phyloP scores from a whole-genome alignment of 2,888 invertebrate species.

The Rotaria magnacalcarata region DNA sequence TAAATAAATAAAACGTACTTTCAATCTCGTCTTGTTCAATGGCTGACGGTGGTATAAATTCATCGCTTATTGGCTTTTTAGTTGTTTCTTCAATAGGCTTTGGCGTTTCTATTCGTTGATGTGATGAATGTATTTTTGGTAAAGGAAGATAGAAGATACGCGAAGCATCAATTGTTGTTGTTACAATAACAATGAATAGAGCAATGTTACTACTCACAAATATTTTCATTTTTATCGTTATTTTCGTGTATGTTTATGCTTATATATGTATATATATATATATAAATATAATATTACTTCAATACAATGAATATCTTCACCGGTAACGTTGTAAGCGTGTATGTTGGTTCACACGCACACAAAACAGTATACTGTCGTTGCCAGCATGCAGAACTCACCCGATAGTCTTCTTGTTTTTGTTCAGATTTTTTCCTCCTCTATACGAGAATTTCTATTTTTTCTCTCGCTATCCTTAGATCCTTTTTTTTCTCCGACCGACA shows the following conservation, averaged over 20 bases:
- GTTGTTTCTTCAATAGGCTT: not conserved
- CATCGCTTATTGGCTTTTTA: not conserved
- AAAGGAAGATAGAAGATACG: slow-evolving; percentile 1
- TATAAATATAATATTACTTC: not conserved
- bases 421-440: not conserved
- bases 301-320: not conserved
- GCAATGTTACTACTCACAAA: not conserved
- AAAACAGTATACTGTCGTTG: not conserved
- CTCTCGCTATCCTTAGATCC: not conserved
- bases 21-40: not conserved
- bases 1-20: not conserved
- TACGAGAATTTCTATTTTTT: not conserved
- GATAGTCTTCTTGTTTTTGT: slow-evolving; percentile 3
- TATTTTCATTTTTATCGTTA: not conserved
- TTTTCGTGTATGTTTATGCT: not conserved
- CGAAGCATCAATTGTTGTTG: slow-evolving; percentile 13
- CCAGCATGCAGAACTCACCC: not conserved
- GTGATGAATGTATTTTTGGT: slow-evolving; percentile 19
- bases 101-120: not conserved
- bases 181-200: not conserved
- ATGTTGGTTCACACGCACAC: slow-evolving; percentile 10
- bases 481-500: not conserved
- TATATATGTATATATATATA: not conserved
- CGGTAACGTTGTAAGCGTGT: not conserved
- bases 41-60: not conserved